phyloP scores from a whole-genome alignment of 2,113 vertebrate species.

The Tachuris rubrigastra region DNA sequence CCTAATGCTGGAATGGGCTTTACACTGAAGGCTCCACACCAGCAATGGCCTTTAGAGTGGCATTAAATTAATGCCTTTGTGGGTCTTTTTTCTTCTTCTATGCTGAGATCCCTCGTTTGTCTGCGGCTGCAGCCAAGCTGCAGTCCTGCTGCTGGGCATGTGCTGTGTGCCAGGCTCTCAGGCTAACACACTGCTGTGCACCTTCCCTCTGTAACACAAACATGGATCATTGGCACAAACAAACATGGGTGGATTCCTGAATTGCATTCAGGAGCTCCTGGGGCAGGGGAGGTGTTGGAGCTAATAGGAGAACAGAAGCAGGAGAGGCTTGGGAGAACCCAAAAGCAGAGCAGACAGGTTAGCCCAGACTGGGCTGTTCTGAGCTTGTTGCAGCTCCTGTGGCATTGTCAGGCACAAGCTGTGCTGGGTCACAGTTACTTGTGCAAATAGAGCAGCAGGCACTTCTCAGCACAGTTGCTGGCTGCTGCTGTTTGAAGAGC shows the following conservation, averaged over 20 bases:
- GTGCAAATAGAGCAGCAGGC: neutral
- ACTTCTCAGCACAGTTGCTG: neutral
- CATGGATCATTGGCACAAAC: neutral
- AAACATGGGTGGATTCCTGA: neutral
- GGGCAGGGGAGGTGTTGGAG: neutral
- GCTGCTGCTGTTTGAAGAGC: neutral
- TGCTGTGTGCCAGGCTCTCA: fast-evolving
- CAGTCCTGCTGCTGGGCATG: neutral
- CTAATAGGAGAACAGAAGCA: neutral
- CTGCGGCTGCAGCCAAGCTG: neutral
- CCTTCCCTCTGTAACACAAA: neutral
- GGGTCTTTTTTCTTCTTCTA: neutral
- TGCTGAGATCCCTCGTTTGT: neutral
- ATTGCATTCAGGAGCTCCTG: neutral
- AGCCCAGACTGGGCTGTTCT: neutral
- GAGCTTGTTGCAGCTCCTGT: neutral
- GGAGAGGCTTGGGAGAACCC: neutral
- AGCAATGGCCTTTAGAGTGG: neutral
- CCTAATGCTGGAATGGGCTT: neutral
- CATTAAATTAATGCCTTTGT: neutral
- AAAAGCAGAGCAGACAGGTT: neutral
- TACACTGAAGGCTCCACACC: neutral
- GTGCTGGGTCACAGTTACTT: neutral
- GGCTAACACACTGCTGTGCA: neutral
- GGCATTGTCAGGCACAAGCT: neutral